Percentiles rank a stretch among this genome's conserved stretches.
Evolutionary conservation across 2,797 vertebrate genomes (phyloP).

Genomic region (Peromyscus eremicus): DNA sequence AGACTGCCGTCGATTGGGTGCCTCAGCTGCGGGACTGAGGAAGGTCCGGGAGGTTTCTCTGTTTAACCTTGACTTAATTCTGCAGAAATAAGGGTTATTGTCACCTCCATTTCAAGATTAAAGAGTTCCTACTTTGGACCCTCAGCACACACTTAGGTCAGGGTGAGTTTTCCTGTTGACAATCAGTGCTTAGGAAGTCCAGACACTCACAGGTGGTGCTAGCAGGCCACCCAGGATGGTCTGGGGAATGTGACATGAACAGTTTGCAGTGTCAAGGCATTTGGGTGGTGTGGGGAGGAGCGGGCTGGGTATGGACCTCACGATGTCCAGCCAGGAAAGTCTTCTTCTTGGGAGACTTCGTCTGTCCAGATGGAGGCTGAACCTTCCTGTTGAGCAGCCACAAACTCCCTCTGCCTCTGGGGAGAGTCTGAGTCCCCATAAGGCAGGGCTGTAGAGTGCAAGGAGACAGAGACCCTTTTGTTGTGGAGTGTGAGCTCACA

Average conservation of each 20-base stretch:
- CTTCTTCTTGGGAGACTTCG: neutral
- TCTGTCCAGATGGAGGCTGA: neutral
- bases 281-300: neutral
- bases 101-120: neutral
- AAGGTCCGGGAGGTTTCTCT: neutral
- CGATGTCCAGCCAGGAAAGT: neutral
- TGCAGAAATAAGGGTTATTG: neutral
- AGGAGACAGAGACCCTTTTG: neutral
- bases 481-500: neutral
- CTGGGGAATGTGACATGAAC: neutral
- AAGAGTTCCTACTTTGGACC: neutral
- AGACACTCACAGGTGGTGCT: neutral
- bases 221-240: neutral
- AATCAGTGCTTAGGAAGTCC: neutral
- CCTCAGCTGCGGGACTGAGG: neutral
- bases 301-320: neutral
- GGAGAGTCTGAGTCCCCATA: neutral
- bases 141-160: neutral
- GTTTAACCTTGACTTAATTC: neutral
- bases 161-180: neutral
- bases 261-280: neutral
- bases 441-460: neutral
- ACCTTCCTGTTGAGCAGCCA: neutral
- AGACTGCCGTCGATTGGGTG: neutral
- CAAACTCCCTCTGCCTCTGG: rapidly evolving